Evolutionary conservation across 2,797 vertebrate genomes (phyloP), one percentile per base, ranked within the genome.

Genomic region (Anas capensis): DNA sequence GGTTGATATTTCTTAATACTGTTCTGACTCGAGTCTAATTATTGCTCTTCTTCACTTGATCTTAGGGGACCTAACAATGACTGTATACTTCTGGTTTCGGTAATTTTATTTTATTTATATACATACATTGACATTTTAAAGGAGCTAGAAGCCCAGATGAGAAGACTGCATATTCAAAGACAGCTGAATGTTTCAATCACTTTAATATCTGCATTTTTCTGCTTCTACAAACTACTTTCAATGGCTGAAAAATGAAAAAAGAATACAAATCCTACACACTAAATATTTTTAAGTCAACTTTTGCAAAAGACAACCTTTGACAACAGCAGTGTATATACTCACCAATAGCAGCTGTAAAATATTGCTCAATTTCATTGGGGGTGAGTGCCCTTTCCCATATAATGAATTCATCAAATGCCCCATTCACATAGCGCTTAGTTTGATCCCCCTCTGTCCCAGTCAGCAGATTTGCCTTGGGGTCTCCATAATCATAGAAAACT

Each of bases 321-420:
- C 49, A 38, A 5, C 16, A 36, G 12, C 20, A 11, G 8, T 3
- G 5, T n/a, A 8, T 3, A 12, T 73, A 97, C 98, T 97, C 98
- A 99, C 99, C 99, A 34, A 97, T 44, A n/a, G 99, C 98, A 18
- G 99, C 99, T 5, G 96, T 98, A 95, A 99, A 99, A 97, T 99
- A 99, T 62, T 98, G 97, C 62, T 91, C 48, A 11, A 99, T 94
- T 75, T 99, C 98, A 0, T n/a, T 34, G 1, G 98, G 96, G 0
- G 98, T 98, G 58, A 99, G 99, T 0, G 99, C 99, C 57, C 98
- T 94, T 56, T 99, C 99, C 99, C 99, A 99, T 95, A 99, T 99
- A 94, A 99, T 96, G 82, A 99, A 99, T 93, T 99, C 99, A 14
- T 99, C 99, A 5, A 99, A 99, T 1, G 98, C 98, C 0, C 99